Evolutionary conservation across 2,888 invertebrate species (phyloP), one percentile per base, ranked within the genome.

Genomic region (Lordiphosa andalusiaca): DNA sequence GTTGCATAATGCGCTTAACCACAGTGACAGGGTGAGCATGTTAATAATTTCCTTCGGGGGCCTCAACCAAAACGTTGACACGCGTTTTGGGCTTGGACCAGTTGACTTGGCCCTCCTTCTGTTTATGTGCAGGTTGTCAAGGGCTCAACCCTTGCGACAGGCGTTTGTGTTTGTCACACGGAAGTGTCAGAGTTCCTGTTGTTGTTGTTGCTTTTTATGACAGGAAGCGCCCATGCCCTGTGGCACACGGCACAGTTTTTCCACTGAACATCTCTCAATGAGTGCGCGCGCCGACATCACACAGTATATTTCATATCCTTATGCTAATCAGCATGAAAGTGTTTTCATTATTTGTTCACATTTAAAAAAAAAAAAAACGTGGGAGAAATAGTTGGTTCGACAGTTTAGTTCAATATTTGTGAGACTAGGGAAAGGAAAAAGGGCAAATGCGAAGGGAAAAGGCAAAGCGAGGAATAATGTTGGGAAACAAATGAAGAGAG

Each of bases 1-100:
- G 80, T 77, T 77, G 77, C 77, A 68, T 82, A 80, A 84, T 78
- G 59, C 82, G 78, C 84, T 82, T 80, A 80, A 78, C 80, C 80
- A 46, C 83, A 82, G 54, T 47, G 40, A 33, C 39, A 12, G 35
- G 35, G 42, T 58, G 56, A 71, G 54, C 64, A 64, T 69, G 78
- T 69, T 84, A 73, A 77, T 77, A 82, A 69, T 67, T 67, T 70
- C 37, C 62, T 42, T 47, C 30, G 9, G 30, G 30, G 9, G 30
- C 47, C 50, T 19, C 16, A 53, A 41, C 51, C 42, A 67, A 73
- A 78, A 70, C 70, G 74, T 42, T 62, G 71, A 68, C 84, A 80
- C 86, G 86, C 81, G 74, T 65, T 75, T 59, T 68, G 53, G 64
- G 50, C 68, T 71, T 54, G 69, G 40, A 70, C 48, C 77, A 63